Conservation (phyloP, 2,888 invertebrate genomes). For the Drosophila paranaensis region DNA sequence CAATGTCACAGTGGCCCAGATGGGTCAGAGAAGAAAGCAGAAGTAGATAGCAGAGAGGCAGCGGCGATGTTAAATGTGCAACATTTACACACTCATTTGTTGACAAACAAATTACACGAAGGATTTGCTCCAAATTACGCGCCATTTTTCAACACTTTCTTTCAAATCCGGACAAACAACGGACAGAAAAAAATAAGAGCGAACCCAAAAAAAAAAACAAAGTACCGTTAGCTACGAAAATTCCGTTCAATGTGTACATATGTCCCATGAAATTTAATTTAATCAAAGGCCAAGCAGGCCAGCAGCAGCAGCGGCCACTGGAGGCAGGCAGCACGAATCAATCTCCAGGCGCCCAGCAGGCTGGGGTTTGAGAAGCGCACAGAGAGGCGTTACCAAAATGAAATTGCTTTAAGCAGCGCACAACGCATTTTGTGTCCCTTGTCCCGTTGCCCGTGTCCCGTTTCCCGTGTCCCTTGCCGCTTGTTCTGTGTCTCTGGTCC, state of each 20-base stretch:
- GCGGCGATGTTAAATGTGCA: slow-evolving; percentile 68
- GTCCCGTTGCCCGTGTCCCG: slow-evolving; percentile 29
- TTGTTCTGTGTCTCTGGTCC: slow-evolving; percentile 40
- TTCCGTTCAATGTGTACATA: slow-evolving; percentile 72
- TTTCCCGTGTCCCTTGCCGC: slow-evolving; percentile 35
- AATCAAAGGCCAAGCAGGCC: slow-evolving; percentile 82
- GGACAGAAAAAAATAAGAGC: slow-evolving; percentile 18
- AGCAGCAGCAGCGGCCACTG: slow-evolving; percentile 14
- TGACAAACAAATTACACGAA: slow-evolving; percentile 76
- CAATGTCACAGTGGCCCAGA: slow-evolving; percentile 59
- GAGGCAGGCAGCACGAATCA: slow-evolving; percentile 78
- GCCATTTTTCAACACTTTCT: slow-evolving; percentile 72
- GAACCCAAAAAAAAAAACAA: slow-evolving; percentile 16
- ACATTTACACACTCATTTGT: slow-evolving; percentile 78
- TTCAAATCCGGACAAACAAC: slow-evolving; percentile 51
- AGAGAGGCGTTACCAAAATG: slow-evolving; percentile 65
- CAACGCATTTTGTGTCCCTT: slow-evolving; percentile 66
- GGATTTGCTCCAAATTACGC: slow-evolving; percentile 76
- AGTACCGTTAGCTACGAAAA: slow-evolving; percentile 37
- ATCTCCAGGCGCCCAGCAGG: slow-evolving; percentile 74
- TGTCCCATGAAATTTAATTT: slow-evolving; percentile 82
- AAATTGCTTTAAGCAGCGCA: slow-evolving; percentile 74
- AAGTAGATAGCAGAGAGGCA: neutral
- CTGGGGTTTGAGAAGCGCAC: slow-evolving; percentile 23
- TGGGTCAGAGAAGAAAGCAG: slow-evolving; percentile 9